Conservation (phyloP, 2,113 vertebrate genomes). For the Ovis aries region DNA sequence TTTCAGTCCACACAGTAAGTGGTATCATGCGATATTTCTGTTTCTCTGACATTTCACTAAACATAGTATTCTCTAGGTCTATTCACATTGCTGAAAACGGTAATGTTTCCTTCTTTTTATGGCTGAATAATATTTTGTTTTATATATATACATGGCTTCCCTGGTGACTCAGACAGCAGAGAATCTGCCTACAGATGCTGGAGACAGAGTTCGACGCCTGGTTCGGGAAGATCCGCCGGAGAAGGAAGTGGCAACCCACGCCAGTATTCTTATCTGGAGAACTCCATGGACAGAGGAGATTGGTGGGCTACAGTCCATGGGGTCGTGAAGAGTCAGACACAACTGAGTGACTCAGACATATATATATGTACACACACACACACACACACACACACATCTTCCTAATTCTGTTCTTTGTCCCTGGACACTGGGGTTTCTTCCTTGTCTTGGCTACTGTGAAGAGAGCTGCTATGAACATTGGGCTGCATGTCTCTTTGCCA, state of each 20-base stretch:
- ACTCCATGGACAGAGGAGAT: background rate
- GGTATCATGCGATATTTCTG: background rate
- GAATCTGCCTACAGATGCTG: background rate
- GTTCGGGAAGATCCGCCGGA: background rate
- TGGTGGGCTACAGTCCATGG: background rate
- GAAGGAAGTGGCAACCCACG: background rate
- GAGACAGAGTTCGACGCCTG: background rate
- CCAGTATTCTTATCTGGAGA: background rate
- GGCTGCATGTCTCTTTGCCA: accelerated
- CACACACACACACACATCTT: background rate
- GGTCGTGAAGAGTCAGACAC: background rate
- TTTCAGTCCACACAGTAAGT: background rate
- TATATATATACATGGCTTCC: background rate
- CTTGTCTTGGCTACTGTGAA: too few relatives aligned
- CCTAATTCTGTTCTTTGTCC: background rate
- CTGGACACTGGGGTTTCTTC: background rate
- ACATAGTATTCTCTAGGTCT: background rate
- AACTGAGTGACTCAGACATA: background rate
- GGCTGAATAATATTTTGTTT: background rate
- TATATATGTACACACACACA: background rate
- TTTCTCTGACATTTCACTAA: background rate
- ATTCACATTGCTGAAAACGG: background rate
- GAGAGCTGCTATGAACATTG: background rate
- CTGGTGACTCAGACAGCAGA: background rate
- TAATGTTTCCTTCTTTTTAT: background rate